These are phyloP conservation scores for Liposcelis brunnea DNA, from an alignment of 2,888 invertebrate species.

Conservation along the genomic window DNA sequence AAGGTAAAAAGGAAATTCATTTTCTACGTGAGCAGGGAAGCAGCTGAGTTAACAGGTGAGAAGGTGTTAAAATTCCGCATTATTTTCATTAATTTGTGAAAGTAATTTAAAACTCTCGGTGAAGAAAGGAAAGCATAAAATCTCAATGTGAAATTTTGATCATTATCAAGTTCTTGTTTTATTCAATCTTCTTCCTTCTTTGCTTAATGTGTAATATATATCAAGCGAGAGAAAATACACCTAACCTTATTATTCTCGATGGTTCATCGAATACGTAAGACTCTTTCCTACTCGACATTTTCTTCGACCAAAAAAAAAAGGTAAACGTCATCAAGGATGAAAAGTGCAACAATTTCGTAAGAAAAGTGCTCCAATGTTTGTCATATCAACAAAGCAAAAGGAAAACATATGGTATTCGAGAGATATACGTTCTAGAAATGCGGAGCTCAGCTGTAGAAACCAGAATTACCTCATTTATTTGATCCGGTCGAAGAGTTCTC, in stretches of 20 bases:
- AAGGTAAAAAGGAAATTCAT: no score
- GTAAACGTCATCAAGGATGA: no score
- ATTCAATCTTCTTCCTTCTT: constrained; percentile 1
- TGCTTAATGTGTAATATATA: constrained; percentile 10
- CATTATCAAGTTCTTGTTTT: background rate
- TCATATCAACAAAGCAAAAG: constrained; percentile 10
- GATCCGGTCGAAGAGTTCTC: no score
- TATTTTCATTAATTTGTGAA: constrained; percentile 3
- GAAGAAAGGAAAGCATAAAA: background rate
- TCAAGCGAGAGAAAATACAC: constrained; percentile 6
- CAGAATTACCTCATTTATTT: no score
- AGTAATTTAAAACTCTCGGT: constrained; percentile 5
- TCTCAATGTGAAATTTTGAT: background rate
- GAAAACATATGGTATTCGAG: background rate
- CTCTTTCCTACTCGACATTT: no score
- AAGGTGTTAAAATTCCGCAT: constrained; percentile 1
- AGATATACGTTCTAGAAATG: no score
- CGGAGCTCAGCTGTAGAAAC: no score
- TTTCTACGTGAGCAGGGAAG: background rate
- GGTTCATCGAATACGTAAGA: no score
- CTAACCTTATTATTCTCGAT: no score
- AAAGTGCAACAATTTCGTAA: no score
- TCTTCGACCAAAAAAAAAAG: no score
- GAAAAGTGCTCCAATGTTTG: no score
- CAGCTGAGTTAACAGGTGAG: background rate